Evolutionary conservation across 2,113 vertebrate species (phyloP), one percentile per base, ranked within the genome.

Genomic region (Syngnathus floridae): DNA sequence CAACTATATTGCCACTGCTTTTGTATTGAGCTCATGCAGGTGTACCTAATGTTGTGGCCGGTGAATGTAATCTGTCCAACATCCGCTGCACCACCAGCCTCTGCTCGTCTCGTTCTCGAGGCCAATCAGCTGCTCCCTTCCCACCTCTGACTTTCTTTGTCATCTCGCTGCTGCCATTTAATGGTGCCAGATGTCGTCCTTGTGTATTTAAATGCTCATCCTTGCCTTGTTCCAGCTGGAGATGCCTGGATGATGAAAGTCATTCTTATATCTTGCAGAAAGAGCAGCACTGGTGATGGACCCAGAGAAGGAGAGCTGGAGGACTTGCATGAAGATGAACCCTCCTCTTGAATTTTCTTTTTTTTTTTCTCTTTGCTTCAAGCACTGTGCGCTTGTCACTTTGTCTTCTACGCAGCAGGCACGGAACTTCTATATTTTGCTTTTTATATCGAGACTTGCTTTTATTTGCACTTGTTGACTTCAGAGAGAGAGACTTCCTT

Each of bases 251-350:
- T 10, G 4, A 26, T 3, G 2, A 48, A 5, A 58, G 22, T 36
- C 22, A 1, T 37, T 26, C 16, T 41, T 48, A 11, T 60, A 41
- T 4, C 55, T 1, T 66, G 22, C 78, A 92, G 91, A 85, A 91
- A 92, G 81, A 68, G 84, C 64, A 91, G 89, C 82, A 87, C 86
- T 1, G 89, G 89, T 2, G 91, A 92, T 6, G 86, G 81, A 13
- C 85, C 87, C 57, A 77, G 90, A 78, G 90, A 91, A 48, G 85
- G 70, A 14, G 91, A 92, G 73, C 88, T 92, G 62, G 90, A 92
- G 76, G 91, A 92, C 73, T 84, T 92, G 61, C 84, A 85, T 59
- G 91, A 92, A 70, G 90, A 92, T 5, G 91, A 92, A 61, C 79
- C 89, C 8, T 88, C 83, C 26, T 90, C 85, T 56, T 91, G 83